Conservation (phyloP, 1,140 invertebrate genomes). For the Elymnias hypermnestra region DNA sequence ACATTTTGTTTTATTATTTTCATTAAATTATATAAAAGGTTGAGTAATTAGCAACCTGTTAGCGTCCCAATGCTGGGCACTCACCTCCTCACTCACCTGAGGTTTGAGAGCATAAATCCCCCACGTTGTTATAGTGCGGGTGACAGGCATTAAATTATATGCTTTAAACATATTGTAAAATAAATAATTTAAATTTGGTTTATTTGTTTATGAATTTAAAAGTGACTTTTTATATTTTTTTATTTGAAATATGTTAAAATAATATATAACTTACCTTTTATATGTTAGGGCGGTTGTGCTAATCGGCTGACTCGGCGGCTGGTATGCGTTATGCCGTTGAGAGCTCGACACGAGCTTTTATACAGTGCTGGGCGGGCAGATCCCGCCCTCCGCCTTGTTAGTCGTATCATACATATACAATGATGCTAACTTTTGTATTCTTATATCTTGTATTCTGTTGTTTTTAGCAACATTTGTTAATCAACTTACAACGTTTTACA, state of each 20-base stretch:
- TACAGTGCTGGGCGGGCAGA: slow-evolving; percentile 43
- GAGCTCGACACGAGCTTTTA: slow-evolving; percentile 33
- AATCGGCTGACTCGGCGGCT: slow-evolving; percentile 24
- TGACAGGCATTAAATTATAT: no score
- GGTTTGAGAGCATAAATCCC: no score
- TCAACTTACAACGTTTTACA: not conserved
- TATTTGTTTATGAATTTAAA: no score
- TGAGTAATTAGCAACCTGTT: no score
- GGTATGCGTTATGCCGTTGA: slow-evolving; percentile 35
- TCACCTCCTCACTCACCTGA: no score
- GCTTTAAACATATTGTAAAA: no score
- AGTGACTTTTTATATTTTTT: no score
- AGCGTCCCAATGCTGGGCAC: no score
- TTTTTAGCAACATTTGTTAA: not conserved
- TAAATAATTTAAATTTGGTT: no score
- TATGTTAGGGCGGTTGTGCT: slow-evolving; percentile 15
- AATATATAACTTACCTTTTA: slow-evolving; percentile 15
- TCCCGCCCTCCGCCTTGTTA: slow-evolving; percentile 35
- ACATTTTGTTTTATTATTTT: no score
- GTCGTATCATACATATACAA: slow-evolving; percentile 24
- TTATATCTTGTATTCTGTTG: slow-evolving; percentile 7
- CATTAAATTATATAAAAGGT: no score
- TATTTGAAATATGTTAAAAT: not conserved
- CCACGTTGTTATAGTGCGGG: no score
- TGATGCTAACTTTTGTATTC: slow-evolving; percentile 14